These are phyloP conservation scores for Epinotia demarniana DNA, from an alignment of 2,888 invertebrate species.

Conservation along the genomic window DNA sequence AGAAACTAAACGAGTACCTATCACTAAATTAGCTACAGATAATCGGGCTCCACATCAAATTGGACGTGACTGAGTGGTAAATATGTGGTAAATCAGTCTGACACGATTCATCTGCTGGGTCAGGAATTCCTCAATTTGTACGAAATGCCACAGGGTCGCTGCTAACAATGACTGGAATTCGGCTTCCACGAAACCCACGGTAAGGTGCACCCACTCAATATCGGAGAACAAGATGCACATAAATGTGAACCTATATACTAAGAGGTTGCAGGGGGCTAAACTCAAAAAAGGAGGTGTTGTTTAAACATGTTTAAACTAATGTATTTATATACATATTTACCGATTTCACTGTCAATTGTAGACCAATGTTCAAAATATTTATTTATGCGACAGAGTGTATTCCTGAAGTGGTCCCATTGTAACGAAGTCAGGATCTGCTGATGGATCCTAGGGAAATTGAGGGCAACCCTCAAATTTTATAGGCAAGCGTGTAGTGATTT, in stretches of 20 bases:
- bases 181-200: constrained; percentile 2
- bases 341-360: too few relatives aligned
- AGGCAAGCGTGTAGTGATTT: too few relatives aligned
- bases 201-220: constrained; percentile 7
- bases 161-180: constrained; percentile 40
- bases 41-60: not conserved
- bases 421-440: too few relatives aligned
- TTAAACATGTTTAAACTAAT: too few relatives aligned
- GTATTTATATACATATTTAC: too few relatives aligned
- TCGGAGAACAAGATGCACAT: not conserved
- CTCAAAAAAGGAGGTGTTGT: not conserved
- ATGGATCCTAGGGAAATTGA: too few relatives aligned
- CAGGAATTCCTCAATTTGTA: constrained; percentile 41
- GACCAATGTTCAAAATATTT: too few relatives aligned
- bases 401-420: too few relatives aligned
- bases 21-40: too few relatives aligned
- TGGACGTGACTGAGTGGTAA: constrained; percentile 8
- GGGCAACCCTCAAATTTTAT: too few relatives aligned
- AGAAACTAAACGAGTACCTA: too few relatives aligned
- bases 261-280: not conserved
- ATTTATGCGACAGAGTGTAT: too few relatives aligned
- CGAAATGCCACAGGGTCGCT: constrained; percentile 31
- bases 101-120: constrained; percentile 22
- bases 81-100: constrained; percentile 35
- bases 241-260: not conserved